These are phyloP conservation scores for Ochotona princeps DNA, from an alignment of 2,113 vertebrate species.

Conservation along the genomic window DNA sequence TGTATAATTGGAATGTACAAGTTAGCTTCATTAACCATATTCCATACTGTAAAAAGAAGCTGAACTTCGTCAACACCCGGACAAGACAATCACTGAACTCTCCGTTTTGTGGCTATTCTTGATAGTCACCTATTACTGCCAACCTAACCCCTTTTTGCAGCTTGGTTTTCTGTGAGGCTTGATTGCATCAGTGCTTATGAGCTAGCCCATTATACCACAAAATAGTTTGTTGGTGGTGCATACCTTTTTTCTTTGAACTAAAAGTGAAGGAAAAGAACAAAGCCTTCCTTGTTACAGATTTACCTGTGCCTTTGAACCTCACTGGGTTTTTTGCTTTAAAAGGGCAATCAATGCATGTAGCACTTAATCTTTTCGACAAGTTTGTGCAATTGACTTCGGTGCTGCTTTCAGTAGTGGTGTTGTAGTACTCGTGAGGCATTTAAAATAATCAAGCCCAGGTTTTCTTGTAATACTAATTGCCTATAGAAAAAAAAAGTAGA, in stretches of 20 bases:
- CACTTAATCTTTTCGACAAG: slow-evolving; percentile 62
- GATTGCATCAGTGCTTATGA: background rate
- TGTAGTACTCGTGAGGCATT: slow-evolving; percentile 3
- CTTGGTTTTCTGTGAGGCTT: slow-evolving; percentile 40
- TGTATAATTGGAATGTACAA: background rate
- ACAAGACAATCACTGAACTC: background rate
- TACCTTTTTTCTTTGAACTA: slow-evolving; percentile 34
- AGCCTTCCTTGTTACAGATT: slow-evolving; percentile 33
- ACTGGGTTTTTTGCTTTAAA: slow-evolving; percentile 43
- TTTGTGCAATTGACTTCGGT: slow-evolving; percentile 32
- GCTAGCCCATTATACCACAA: background rate
- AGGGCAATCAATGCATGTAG: slow-evolving; percentile 66
- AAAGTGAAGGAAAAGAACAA: slow-evolving; percentile 45
- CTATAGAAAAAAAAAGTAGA: background rate
- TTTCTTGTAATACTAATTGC: slow-evolving; percentile 33
- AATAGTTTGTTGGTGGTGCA: background rate
- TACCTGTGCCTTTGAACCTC: slow-evolving; percentile 48
- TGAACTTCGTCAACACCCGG: background rate
- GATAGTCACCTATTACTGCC: background rate
- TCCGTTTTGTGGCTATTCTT: slow-evolving; percentile 25
- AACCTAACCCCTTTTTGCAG: background rate
- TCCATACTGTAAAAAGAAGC: slow-evolving; percentile 1
- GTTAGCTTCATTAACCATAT: background rate
- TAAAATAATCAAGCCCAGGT: background rate
- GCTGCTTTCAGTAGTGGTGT: slow-evolving; percentile 39